Percentiles rank a stretch among this genome's conserved stretches.
Evolutionary conservation across 1,140 invertebrate species (phyloP).

Genomic region (Brachionus rubens): DNA sequence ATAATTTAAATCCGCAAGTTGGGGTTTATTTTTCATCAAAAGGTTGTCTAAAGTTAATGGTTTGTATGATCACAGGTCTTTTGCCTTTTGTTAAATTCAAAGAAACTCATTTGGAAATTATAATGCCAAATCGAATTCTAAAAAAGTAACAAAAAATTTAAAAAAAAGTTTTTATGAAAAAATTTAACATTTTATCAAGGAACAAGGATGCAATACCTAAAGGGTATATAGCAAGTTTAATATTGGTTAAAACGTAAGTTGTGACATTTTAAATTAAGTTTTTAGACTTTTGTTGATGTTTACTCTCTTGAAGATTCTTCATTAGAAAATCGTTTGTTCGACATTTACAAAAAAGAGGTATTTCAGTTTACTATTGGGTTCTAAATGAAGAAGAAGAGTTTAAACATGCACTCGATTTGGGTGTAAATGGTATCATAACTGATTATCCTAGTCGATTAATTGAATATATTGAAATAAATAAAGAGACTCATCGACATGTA

Average conservation of each 20-base stretch:
- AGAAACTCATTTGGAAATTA: slow-evolving; percentile 44
- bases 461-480: background rate
- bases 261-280: background rate
- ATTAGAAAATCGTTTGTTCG: slow-evolving; percentile 12
- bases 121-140: slow-evolving; percentile 34
- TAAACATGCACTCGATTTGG: slow-evolving; percentile 19
- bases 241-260: slow-evolving; percentile 19
- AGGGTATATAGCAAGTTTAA: background rate
- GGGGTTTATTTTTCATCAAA: slow-evolving; percentile 2
- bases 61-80: background rate
- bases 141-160: background rate
- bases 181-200: background rate
- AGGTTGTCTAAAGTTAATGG: background rate
- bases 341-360: slow-evolving; percentile 44
- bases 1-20: background rate
- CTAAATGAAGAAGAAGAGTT: slow-evolving; percentile 43
- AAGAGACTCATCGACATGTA: background rate
- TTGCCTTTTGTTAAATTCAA: slow-evolving; percentile 46
- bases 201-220: background rate
- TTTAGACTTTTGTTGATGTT: background rate
- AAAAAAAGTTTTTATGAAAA: background rate
- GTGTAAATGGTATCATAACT: slow-evolving; percentile 41
- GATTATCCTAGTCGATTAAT: slow-evolving; percentile 43
- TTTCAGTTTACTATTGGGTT: slow-evolving; percentile 35
- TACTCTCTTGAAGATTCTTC: slow-evolving; percentile 16